Percentiles rank a stretch among this genome's conserved stretches.
Conservation (phyloP, 2,797 vertebrate genomes). For the Enteromius paludinosus region DNA sequence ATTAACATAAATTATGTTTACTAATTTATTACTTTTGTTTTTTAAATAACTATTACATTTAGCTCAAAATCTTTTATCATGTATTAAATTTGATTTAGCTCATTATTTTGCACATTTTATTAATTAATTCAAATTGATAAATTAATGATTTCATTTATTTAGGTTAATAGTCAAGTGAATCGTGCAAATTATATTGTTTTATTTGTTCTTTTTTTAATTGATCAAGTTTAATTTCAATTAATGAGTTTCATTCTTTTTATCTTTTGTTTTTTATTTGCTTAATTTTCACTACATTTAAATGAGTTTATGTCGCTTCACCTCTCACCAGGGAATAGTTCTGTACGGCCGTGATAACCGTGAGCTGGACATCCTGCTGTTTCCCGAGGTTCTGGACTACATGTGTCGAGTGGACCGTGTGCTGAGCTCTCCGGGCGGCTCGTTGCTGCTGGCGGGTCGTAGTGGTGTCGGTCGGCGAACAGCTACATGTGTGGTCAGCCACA, state of each 20-base stretch:
- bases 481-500: slow-evolving; percentile 89
- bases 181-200: neutral
- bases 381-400: slow-evolving; percentile 91
- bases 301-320: neutral
- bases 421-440: slow-evolving; percentile 90
- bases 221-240: neutral
- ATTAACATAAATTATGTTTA: neutral
- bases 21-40: too few relatives aligned
- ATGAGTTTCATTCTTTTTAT: neutral
- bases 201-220: neutral
- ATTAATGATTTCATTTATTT: neutral
- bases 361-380: slow-evolving; percentile 90
- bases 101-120: neutral
- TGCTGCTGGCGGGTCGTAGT: slow-evolving; percentile 91
- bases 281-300: neutral
- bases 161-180: too few relatives aligned
- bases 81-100: neutral
- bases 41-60: too few relatives aligned
- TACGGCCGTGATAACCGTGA: slow-evolving; percentile 92
- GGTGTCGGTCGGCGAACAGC: slow-evolving; percentile 92
- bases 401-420: slow-evolving; percentile 91
- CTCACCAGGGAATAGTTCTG: slow-evolving; percentile 85
- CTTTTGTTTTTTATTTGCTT: neutral
- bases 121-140: neutral
- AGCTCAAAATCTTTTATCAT: neutral